A percentile compares a stretch with the other conserved stretches of the same genome.
These are phyloP conservation scores for Nemurella pictetii DNA, from an alignment of 2,888 invertebrate species.

Conservation along the genomic window DNA sequence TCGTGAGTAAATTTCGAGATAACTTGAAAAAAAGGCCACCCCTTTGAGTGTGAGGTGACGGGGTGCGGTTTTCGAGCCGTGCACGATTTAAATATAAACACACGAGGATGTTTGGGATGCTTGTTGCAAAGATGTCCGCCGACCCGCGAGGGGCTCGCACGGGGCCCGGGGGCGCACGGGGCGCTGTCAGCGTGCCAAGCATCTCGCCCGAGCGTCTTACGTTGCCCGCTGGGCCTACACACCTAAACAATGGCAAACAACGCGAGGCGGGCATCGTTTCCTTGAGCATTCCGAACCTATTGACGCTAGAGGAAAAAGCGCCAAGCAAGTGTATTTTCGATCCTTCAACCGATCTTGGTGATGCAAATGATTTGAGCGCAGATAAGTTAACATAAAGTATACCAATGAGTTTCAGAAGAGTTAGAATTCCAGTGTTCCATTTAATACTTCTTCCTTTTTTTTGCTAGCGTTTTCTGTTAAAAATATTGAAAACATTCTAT, in stretches of 20 bases:
- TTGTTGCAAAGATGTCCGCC: no score
- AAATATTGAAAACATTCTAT: no score
- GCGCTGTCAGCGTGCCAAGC: background rate
- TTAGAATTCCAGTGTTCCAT: no score
- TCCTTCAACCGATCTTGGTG: no score
- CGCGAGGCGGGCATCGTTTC: background rate
- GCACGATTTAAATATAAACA: background rate
- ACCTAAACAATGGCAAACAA: background rate
- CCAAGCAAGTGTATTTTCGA: background rate
- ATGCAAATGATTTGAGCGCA: no score
- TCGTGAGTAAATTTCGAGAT: no score
- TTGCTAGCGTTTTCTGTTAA: no score
- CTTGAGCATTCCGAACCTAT: background rate
- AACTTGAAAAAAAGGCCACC: background rate
- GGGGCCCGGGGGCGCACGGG: background rate
- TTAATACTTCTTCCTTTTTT: no score
- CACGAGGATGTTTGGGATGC: background rate
- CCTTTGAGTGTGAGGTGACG: background rate
- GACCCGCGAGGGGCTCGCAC: background rate
- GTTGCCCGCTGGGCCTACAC: background rate
- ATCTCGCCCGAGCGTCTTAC: background rate
- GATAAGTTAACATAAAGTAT: no score
- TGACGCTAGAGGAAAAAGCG: background rate
- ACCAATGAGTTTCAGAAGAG: no score
- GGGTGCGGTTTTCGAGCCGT: background rate